A percentile compares a stretch with the other conserved stretches of the same genome.
Conservation (phyloP, 2,888 invertebrate species). For the Drosophila atroscutellata region DNA sequence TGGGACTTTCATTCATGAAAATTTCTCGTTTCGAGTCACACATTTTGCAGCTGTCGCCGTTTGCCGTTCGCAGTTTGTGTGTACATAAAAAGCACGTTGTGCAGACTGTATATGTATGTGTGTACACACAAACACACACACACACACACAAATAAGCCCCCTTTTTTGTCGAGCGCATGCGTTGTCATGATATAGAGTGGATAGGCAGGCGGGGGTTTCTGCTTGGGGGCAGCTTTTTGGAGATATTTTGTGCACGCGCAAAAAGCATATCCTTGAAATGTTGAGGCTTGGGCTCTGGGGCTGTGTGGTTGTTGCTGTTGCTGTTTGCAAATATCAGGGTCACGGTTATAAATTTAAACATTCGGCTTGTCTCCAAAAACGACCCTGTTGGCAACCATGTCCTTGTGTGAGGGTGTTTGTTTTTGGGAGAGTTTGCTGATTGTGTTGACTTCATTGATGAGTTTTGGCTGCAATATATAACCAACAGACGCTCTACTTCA, state of each 20-base stretch:
- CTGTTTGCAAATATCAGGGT: slow-evolving; percentile 82
- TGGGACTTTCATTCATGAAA: slow-evolving; percentile 84
- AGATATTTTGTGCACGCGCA: slow-evolving; percentile 79
- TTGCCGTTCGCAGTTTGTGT: slow-evolving; percentile 40
- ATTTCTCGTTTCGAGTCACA: slow-evolving; percentile 67
- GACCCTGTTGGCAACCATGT: slow-evolving; percentile 53
- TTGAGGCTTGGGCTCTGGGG: slow-evolving; percentile 43
- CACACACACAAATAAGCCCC: slow-evolving; percentile 12
- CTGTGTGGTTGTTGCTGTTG: slow-evolving; percentile 32
- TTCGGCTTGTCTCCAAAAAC: slow-evolving; percentile 79
- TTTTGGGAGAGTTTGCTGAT: slow-evolving; percentile 25
- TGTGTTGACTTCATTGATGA: slow-evolving; percentile 70
- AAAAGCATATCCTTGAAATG: slow-evolving; percentile 77
- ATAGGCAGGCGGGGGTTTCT: slow-evolving; percentile 2
- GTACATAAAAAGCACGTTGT: slow-evolving; percentile 56
- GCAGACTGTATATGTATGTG: slow-evolving; percentile 5
- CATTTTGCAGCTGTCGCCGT: slow-evolving; percentile 51
- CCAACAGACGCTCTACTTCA: slow-evolving; percentile 25
- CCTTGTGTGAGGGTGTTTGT: slow-evolving; percentile 25
- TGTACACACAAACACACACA: neutral
- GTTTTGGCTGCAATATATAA: slow-evolving; percentile 41
- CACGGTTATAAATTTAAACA: slow-evolving; percentile 83
- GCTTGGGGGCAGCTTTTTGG: slow-evolving; percentile 64
- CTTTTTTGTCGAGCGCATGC: slow-evolving; percentile 46
- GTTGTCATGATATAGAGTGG: slow-evolving; percentile 5